Base-by-base conservation (phyloP, 2,888 invertebrate species). In the Dicyrtomina minuta region DNA sequence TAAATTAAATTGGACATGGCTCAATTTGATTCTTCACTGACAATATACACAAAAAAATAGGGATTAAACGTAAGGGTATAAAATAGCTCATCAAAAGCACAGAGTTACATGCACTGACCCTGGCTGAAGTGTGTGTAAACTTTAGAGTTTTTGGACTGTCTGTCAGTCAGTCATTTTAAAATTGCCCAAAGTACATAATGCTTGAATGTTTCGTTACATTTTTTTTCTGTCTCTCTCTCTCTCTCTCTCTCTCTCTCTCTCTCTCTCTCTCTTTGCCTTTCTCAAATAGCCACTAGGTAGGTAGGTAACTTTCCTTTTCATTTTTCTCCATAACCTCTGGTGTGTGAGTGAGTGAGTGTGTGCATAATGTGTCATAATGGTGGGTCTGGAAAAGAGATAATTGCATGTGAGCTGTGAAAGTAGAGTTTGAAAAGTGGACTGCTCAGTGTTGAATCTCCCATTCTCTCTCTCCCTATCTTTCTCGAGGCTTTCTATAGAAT, bases 401-500 rank as follows among this genome's bases (percentile, higher is more conserved):
- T 71, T 71, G 68, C 68, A 69, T 71, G 71, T 55, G 60, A 71
- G 68, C 22, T 71, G 49, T 64, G 51, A 67, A 70, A 71, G 17
- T 27, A 33, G 27, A 44, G 46, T 26, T 44, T 59, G 17, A 44
- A 61, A 61, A 43, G 20, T 17, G 8, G n/a, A n/a, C n/a, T n/a
- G n/a, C n/a, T n/a, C 22, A 43, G 61, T 61, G 61, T 61, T 61
- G 61, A 61, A 20, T 61, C 55, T 1, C 55, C 5, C 20, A 20
- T 56, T 13, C 56, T 27, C 33, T 56, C 27, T 22, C 20, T 51
- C n/a, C n/a, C 51, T 51, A 13, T 51, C 51, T 6, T 56, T 56
- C 56, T 22, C 20, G 39, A 20, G 39, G 39, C 56, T 56, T 20
- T 56, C 56, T 20, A 26, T 13, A 22, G 4, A 53, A 33, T 33